phyloP scores from a whole-genome alignment of 2,113 vertebrate genomes.

The Lampris incognitus region DNA sequence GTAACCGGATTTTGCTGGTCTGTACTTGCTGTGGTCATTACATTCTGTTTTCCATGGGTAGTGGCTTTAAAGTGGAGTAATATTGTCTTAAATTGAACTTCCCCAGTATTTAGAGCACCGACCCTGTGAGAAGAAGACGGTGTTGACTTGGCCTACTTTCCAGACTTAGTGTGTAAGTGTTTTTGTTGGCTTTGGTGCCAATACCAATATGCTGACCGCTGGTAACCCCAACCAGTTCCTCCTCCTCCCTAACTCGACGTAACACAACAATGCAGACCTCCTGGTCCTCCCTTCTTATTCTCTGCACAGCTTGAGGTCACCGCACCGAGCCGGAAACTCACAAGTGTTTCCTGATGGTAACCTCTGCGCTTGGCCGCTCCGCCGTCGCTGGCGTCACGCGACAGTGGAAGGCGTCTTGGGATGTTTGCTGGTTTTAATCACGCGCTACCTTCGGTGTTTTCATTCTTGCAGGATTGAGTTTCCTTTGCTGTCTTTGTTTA shows the following conservation, averaged over 20 bases:
- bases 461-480: background rate
- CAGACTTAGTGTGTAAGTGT: conserved; percentile 5
- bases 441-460: background rate
- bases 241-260: background rate
- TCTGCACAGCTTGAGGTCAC: conserved; percentile 58
- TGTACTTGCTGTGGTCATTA: too few relatives aligned
- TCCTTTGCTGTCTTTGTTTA: background rate
- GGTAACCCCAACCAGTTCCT: conserved; percentile 30
- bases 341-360: conserved; percentile 60
- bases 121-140: conserved; percentile 2
- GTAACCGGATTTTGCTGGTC: too few relatives aligned
- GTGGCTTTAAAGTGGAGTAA: background rate
- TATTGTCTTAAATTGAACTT: background rate
- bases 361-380: conserved; percentile 35
- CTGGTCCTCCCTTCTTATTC: conserved; percentile 1
- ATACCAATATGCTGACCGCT: conserved; percentile 26
- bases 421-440: conserved; percentile 1
- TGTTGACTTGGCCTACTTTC: conserved; percentile 32
- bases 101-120: conserved; percentile 11
- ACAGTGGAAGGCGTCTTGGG: background rate
- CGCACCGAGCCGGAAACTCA: conserved; percentile 61
- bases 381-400: background rate
- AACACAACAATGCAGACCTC: conserved; percentile 9
- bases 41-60: too few relatives aligned
- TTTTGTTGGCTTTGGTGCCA: conserved; percentile 27